phyloP scores from a whole-genome alignment of 2,113 vertebrate genomes.

The Dipodomys ordii region DNA sequence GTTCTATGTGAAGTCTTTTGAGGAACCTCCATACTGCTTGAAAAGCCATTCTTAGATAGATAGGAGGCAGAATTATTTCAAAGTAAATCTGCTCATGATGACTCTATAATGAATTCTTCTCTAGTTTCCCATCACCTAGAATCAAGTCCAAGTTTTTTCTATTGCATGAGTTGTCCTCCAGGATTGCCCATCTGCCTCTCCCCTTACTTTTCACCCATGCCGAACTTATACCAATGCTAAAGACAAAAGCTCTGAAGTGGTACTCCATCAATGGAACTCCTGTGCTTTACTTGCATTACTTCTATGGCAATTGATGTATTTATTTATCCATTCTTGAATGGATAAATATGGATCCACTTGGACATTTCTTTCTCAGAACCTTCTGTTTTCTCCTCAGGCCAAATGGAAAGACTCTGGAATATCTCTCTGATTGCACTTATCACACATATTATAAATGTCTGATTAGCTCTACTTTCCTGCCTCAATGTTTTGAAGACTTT shows the following conservation, averaged over 20 bases:
- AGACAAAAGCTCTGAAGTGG: background rate
- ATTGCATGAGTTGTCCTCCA: background rate
- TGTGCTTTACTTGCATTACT: background rate
- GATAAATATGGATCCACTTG: background rate
- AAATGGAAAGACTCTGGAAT: background rate
- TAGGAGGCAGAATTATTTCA: background rate
- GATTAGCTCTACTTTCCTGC: background rate
- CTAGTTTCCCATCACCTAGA: background rate
- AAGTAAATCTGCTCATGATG: background rate
- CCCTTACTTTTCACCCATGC: background rate
- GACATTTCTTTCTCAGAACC: background rate
- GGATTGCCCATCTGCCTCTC: background rate
- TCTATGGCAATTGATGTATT: background rate
- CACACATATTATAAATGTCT: background rate
- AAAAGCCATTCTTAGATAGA: constrained; percentile 14
- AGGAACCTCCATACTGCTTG: too few relatives aligned
- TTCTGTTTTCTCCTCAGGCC: background rate
- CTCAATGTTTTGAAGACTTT: background rate
- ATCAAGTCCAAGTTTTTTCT: background rate
- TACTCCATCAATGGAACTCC: background rate
- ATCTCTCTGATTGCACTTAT: background rate
- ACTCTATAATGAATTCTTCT: background rate
- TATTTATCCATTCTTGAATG: background rate
- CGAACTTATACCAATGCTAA: too few relatives aligned
- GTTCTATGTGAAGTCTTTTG: too few relatives aligned